phyloP scores from a whole-genome alignment of 2,888 invertebrate genomes.

The Pterobdella sp. region DNA sequence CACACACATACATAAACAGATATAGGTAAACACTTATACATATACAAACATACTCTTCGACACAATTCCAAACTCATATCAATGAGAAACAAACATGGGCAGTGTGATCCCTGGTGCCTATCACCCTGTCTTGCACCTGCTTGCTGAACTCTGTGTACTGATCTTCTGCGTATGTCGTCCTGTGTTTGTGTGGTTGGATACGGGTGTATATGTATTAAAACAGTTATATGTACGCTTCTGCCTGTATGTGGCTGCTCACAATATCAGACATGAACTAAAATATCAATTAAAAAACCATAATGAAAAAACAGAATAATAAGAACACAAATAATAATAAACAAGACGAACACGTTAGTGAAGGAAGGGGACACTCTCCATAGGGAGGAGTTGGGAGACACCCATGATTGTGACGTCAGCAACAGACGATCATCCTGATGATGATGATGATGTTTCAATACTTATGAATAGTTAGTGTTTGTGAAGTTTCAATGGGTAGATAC shows the following conservation, averaged over 20 bases:
- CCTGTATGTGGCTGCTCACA: background rate
- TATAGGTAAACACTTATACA: background rate
- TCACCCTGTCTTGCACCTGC: constrained; percentile 67
- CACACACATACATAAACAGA: background rate
- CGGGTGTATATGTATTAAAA: background rate
- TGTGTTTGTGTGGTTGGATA: constrained; percentile 44
- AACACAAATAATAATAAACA: background rate
- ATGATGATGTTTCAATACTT: too few relatives aligned
- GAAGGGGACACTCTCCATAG: constrained; percentile 59
- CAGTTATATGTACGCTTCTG: background rate
- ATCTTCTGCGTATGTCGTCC: constrained; percentile 70
- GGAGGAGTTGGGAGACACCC: constrained; percentile 73
- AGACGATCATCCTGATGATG: constrained; percentile 63
- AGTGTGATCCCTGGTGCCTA: constrained; percentile 76
- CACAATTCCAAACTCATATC: too few relatives aligned
- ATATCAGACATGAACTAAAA: background rate
- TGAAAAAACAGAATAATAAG: background rate
- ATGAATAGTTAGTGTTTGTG: too few relatives aligned
- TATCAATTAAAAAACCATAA: background rate
- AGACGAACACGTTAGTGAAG: constrained; percentile 60
- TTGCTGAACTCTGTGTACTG: constrained; percentile 88
- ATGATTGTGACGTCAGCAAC: constrained; percentile 75
- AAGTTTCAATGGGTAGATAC: too few relatives aligned
- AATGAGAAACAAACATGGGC: constrained; percentile 60
- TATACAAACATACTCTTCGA: background rate